phyloP scores from a whole-genome alignment of 1,140 invertebrate genomes.

The Drosophila auraria region DNA sequence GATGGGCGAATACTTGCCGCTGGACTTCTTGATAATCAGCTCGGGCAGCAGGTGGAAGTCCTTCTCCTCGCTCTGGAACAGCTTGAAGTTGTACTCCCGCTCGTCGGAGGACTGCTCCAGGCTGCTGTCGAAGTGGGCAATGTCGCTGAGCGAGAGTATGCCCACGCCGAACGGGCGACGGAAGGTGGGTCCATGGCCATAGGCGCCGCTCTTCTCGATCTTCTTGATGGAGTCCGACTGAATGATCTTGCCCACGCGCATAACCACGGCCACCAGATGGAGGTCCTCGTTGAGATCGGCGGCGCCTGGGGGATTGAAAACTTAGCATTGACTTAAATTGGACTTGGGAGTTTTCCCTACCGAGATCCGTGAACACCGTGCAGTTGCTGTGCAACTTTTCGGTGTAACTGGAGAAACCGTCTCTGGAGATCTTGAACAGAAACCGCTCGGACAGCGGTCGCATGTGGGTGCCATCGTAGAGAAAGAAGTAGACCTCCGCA shows the following conservation, averaged over 20 bases:
- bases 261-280: constrained; percentile 94
- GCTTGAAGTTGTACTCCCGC: constrained; percentile 90
- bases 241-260: constrained; percentile 94
- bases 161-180: constrained; percentile 93
- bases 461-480: constrained; percentile 92
- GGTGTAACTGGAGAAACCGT: constrained; percentile 95
- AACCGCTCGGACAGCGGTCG: constrained; percentile 94
- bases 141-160: constrained; percentile 89
- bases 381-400: constrained; percentile 95
- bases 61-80: constrained; percentile 95
- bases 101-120: constrained; percentile 87
- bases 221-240: constrained; percentile 91
- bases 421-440: constrained; percentile 94
- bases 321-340: background rate
- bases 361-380: constrained; percentile 92
- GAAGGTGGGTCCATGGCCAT: constrained; percentile 85
- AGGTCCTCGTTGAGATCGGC: constrained; percentile 93
- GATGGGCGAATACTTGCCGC: constrained; percentile 91
- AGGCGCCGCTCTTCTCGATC: constrained; percentile 85
- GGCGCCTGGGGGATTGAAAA: constrained; percentile 86
- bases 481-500: constrained; percentile 94
- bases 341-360: constrained; percentile 32
- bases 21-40: constrained; percentile 93
- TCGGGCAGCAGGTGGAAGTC: constrained; percentile 96
- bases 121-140: constrained; percentile 87